Evolutionary conservation across 2,797 vertebrate species (phyloP), one percentile per base, ranked within the genome.

Genomic region (Percopsis omiscomaycus): DNA sequence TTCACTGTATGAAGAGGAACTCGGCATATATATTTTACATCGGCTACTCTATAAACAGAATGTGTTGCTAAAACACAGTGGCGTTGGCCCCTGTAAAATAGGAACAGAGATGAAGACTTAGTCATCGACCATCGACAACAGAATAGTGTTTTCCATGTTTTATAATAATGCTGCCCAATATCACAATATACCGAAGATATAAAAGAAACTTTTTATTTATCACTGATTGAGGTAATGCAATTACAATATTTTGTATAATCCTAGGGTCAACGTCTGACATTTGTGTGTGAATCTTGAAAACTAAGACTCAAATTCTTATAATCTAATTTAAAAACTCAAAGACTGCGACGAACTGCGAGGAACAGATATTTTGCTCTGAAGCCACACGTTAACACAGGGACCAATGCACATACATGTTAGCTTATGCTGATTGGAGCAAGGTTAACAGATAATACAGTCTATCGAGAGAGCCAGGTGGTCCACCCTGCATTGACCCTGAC

Each of bases 401-500:
- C n/a, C 14, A 8, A 61, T 30, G 32, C 51, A 56, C 68, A 63
- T 15, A 48, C 45, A n/a, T 71, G 62, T 64, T 64, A 29, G 59
- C 46, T 60, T 51, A 29, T 28, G 50, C 68, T 50, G 52, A 42
- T 14, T 51, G 46, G 60, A 67, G 54, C 3, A 13, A 78, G 50
- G 49, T 29, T 45, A 64, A 29, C 58, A 52, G 50, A 44, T 15
- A 13, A 44, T 15, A 13, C 28, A 16, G 15, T 10, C 44, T 11
- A 58, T 42, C 32, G 8, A 72, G 46, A 74, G 42, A 65, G 64
- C 11, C 45, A 66, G 32, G 68, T 15, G 79, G 69, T 69, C 73
- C 66, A 66, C 68, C 79, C 78, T 27, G 16, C 68, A 67, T 80
- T 86, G 71, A 80, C 77, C 77, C 67, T 16, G 27, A 74, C 67